Evolutionary conservation across 2,113 vertebrate genomes (phyloP).

Genomic region (Platysteira castanea): DNA sequence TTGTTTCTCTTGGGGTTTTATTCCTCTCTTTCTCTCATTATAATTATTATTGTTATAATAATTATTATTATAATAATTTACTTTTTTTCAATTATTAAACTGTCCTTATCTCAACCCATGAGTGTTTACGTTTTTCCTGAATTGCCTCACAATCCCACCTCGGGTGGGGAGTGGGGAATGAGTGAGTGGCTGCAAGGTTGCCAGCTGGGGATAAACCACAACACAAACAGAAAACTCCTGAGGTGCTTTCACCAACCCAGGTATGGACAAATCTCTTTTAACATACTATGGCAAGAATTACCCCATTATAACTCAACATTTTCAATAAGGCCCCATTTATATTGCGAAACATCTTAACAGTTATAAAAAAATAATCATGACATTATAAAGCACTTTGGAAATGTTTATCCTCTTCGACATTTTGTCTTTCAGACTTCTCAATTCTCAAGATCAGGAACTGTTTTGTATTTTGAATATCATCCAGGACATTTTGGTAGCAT

Average conservation of each 20-base stretch:
- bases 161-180: not conserved
- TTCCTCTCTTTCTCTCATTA: not conserved
- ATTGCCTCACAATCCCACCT: not conserved
- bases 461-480: not conserved
- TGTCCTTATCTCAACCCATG: not conserved
- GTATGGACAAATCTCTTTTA: not conserved
- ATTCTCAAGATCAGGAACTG: not conserved
- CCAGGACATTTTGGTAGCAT: not conserved
- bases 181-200: not conserved
- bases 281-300: not conserved
- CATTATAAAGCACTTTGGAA: not conserved
- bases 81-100: not conserved
- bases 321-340: not conserved
- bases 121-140: not conserved
- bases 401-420: not conserved
- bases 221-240: not conserved
- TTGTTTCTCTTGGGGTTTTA: not conserved
- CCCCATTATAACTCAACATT: not conserved
- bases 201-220: not conserved
- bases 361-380: not conserved
- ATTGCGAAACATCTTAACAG: not conserved
- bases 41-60: not conserved
- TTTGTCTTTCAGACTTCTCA: not conserved
- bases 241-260: not conserved
- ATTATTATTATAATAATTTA: not conserved